Base-by-base conservation (phyloP, 30 jellyfish, hydroid and myxozoan genomes). In the Aurelia sp. region DNA sequence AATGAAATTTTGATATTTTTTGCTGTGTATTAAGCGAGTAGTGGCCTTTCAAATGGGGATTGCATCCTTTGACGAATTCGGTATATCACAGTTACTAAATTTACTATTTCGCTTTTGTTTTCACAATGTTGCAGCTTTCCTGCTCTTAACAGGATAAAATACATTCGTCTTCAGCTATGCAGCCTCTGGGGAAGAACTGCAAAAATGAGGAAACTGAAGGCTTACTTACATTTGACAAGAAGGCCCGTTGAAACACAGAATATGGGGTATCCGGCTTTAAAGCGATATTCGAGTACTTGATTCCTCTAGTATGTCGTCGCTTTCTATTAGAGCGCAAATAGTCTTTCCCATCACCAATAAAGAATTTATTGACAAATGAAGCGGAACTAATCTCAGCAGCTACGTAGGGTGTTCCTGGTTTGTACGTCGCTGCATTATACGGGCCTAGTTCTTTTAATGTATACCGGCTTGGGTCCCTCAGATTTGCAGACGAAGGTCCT, bases 261-360 rank as follows among this genome's bases (percentile, higher is more conserved):
- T 93, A 93, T 5, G 38, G 50, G 2, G 97, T 79, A 58, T 84
- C 85, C 20, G 74, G 71, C 58, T 88, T 83, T 70, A 93, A 76
- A 10, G 86, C 85, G 13, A 62, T 91, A 74, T 93, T 93, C 13
- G 53, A 61, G 66, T 73, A 87, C 63, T 66, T 63, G 16, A 51
- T 18, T 22, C 74, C 63, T 21, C 91, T 87, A 59, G 65, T 81
- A 51, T 69, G 30, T 75, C 88, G 63, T 44, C 87, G 52, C 53
- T 48, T 66, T 60, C 85, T 62, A 59, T 13, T 48, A 17, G 86
- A 67, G 40, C 24, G 38, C 4, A 63, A 52, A 88, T 70, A 93
- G 16, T 53, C 64, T 57, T 93, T 88, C 40, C 97, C 97, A 82
- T 93, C 92, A 20, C 98, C 98, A 40, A 93, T 75, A 1, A 90